Base-by-base conservation (phyloP, 2,888 invertebrate species). In the Arctia plantaginis region DNA sequence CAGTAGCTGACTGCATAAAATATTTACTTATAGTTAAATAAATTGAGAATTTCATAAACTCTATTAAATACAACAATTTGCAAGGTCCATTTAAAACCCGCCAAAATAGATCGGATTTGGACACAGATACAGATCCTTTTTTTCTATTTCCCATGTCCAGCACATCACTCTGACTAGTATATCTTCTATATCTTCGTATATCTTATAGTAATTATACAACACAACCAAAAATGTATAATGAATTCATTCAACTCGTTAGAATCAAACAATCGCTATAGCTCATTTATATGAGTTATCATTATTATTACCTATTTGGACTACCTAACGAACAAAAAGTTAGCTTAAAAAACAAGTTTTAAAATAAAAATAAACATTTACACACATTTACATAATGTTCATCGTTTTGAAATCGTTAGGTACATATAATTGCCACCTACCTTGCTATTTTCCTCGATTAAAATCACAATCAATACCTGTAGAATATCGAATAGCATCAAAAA, bases 401-500 rank as follows among this genome's bases (percentile, higher is more conserved):
- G 0, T 12, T 59, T 20, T n/a, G n/a, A 23, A 68, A 68, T 35
- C 35, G 35, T 3, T 68, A 35, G 23, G 4, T 30, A 7, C 15
- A 35, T 23, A 66, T 51, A 72, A 3, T 15, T 35, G 39, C 1
- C 67, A 78, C 80, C 75, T 66, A 78, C 84, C 78, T 82, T 72
- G 66, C 3, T 59, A 47, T 66, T 74, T 74, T 39, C 33, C 13
- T 33, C 47, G 68, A 51, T 74, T 62, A 59, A 71, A 55, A 66
- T 33, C 66, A 75, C 69, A 82, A 74, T 35, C 64, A 76, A 70
- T 72, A 76, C 78, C 83, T 83, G 82, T 55, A 79, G 81, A 69
- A 65, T 39, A 71, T 66, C 66, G 64, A 68, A 66, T 73, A 73
- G 69, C 69, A 74, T 70, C 41, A 73, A 65, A 68, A 69, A 68